Percentiles rank a stretch among this genome's conserved stretches.
Conservation (phyloP, 2,797 vertebrate species). For the Vireo griseus region DNA sequence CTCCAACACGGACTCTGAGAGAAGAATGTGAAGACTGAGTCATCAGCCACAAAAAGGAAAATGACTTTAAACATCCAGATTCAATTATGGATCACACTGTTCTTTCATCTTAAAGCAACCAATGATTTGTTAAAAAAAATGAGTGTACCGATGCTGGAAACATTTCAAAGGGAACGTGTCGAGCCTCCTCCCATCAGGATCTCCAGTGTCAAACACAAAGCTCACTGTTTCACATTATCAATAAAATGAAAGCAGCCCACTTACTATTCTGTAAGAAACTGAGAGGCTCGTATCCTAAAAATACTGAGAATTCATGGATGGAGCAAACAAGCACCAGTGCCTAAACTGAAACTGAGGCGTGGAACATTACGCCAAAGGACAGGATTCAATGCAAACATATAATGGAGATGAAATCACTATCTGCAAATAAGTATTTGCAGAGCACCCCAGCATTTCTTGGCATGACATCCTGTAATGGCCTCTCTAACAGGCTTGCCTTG, state of each 20-base stretch:
- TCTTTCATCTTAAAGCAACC: slow-evolving; percentile 55
- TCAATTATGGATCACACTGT: slow-evolving; percentile 44
- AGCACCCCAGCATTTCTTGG: neutral
- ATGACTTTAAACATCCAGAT: slow-evolving; percentile 61
- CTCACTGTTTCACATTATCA: neutral
- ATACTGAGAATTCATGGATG: neutral
- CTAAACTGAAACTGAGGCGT: neutral
- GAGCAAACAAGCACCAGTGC: neutral
- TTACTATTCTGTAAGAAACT: neutral
- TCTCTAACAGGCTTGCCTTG: neutral
- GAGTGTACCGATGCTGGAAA: slow-evolving; percentile 37
- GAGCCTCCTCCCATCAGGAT: slow-evolving; percentile 29
- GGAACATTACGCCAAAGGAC: neutral
- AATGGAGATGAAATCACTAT: neutral
- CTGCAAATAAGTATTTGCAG: neutral
- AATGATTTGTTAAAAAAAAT: slow-evolving; percentile 23
- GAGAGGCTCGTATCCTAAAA: neutral
- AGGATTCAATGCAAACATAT: neutral
- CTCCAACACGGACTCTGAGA: neutral
- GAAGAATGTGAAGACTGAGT: slow-evolving; percentile 47
- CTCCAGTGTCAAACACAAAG: neutral
- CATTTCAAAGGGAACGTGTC: slow-evolving; percentile 32
- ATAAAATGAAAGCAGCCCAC: neutral
- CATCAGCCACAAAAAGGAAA: slow-evolving; percentile 61
- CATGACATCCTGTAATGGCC: neutral